Evolutionary conservation across 2,113 vertebrate species (phyloP).

Genomic region (Turdus rufiventris): DNA sequence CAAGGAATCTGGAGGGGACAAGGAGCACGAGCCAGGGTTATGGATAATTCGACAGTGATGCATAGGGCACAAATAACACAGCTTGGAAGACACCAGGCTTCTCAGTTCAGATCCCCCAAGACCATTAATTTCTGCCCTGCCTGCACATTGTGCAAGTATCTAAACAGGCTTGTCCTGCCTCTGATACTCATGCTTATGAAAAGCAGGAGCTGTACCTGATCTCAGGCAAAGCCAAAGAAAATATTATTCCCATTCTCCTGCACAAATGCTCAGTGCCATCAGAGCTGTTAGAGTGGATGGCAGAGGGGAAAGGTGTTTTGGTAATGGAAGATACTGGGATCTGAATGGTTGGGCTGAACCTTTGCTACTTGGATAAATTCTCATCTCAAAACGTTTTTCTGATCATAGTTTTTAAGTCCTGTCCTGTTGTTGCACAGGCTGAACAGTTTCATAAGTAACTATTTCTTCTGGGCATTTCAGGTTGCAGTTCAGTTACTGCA

Average conservation of each 20-base stretch:
- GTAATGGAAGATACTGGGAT: background rate
- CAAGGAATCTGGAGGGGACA: background rate
- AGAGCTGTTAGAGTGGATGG: background rate
- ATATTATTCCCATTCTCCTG: background rate
- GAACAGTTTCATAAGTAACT: background rate
- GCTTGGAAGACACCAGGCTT: fast-evolving
- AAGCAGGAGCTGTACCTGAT: background rate
- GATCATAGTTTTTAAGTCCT: background rate
- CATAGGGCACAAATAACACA: background rate
- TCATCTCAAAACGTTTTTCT: background rate
- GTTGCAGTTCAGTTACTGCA: background rate
- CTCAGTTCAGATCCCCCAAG: background rate
- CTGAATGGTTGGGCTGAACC: background rate
- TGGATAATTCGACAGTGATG: background rate
- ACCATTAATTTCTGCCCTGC: background rate
- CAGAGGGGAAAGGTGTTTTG: background rate
- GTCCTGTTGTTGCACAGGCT: background rate
- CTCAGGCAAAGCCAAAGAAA: background rate
- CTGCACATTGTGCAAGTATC: background rate
- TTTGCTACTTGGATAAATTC: background rate
- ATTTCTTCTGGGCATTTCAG: background rate
- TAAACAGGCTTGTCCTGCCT: background rate
- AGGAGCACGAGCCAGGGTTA: background rate
- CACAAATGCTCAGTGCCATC: fast-evolving
- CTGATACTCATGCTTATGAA: background rate